Evolutionary conservation across 2,888 invertebrate genomes (phyloP), one percentile per base, ranked within the genome.

Genomic region (Theretra japonica): DNA sequence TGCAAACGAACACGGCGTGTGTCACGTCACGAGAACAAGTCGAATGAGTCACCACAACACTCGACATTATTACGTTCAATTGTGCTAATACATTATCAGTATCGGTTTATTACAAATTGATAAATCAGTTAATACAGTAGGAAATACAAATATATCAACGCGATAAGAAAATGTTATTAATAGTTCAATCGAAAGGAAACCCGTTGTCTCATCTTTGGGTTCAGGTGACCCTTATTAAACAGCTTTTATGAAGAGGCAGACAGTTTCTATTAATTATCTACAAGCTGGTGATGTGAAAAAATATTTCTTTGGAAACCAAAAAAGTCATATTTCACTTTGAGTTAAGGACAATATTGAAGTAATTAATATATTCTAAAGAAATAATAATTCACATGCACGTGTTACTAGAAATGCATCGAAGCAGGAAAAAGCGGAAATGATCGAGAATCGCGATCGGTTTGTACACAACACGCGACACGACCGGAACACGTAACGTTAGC

Each of bases 391-490:
- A 25, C 23, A 58, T 25, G n/a, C 48, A 65, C 23, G 65, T 65
- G 48, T 65, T 65, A 65, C 41, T 65, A 65, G 48, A 21, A 48
- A 65, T 17, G 65, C 65, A 65, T 15, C 33, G 48, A 65, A 65
- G 25, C 65, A 65, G 21, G 25, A 28, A 48, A 60, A 65, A 23
- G 65, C 48, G 15, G 53, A 58, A 58, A 58, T 17, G 48, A 65
- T 41, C 41, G 41, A 65, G 48, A 41, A 23, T 65, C 65, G 48
- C 48, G 65, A 48, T 65, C 11, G 48, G 41, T 65, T 65, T 65
- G 65, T 65, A 65, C 48, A 65, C 65, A 65, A 65, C 65, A 65
- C 65, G 65, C 65, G 69, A 57, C 50, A 57, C 56, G 69, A 33
- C n/a, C 8, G 53, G 28, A 21, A 69, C 56, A 33, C 69, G 53